Conservation (phyloP, 2,888 invertebrate genomes). For the Carterocephalus palaemon region DNA sequence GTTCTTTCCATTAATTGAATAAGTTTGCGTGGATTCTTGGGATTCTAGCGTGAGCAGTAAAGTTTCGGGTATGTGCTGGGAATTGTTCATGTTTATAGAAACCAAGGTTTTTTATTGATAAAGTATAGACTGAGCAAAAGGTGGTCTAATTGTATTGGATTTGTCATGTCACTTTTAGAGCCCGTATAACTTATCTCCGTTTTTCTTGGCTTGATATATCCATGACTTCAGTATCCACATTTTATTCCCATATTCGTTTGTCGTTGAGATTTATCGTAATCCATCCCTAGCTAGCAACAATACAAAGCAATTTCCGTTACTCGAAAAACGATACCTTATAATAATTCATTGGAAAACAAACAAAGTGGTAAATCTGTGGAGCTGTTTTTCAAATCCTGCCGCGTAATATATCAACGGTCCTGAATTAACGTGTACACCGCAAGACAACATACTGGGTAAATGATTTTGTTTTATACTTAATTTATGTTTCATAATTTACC, state of each 20-base stretch:
- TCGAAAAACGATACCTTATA: constrained; percentile 5
- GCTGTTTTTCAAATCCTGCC: constrained; percentile 26
- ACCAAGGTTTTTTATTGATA: neutral
- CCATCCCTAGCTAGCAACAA: too few relatives aligned
- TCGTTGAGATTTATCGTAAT: too few relatives aligned
- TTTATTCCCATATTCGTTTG: too few relatives aligned
- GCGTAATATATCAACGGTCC: constrained; percentile 26
- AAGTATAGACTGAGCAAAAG: too few relatives aligned
- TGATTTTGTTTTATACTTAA: too few relatives aligned
- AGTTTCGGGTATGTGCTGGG: constrained; percentile 7
- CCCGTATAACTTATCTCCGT: too few relatives aligned
- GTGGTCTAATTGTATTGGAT: too few relatives aligned
- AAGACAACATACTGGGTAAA: constrained; percentile 3
- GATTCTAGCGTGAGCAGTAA: constrained; percentile 1
- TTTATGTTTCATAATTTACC: too few relatives aligned
- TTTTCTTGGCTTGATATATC: too few relatives aligned
- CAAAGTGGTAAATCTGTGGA: constrained; percentile 23
- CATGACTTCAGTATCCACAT: too few relatives aligned
- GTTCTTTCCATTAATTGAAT: constrained; percentile 23
- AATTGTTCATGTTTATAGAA: neutral
- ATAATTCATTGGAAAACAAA: constrained; percentile 25
- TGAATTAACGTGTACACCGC: constrained; percentile 23
- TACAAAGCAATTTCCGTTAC: neutral
- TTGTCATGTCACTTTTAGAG: too few relatives aligned
- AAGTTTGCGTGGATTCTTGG: constrained; percentile 15